These are phyloP conservation scores for Elephantulus edwardii DNA, from an alignment of 2,113 vertebrate species.

Conservation along the genomic window DNA sequence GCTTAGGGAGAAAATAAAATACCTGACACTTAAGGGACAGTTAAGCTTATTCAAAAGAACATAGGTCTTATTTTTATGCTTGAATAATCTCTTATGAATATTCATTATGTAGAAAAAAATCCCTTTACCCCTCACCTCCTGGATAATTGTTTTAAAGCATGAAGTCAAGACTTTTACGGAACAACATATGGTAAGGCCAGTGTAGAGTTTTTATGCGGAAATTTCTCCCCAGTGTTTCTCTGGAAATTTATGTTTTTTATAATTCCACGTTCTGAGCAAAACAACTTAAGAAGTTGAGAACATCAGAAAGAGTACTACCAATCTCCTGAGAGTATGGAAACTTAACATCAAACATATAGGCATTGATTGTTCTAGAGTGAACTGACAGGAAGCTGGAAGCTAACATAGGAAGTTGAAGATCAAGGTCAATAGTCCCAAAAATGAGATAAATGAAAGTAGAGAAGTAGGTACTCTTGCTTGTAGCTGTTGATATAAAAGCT, in stretches of 20 bases:
- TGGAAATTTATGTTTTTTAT: conserved; percentile 19
- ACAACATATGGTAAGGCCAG: conserved; percentile 23
- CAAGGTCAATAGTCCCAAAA: background rate
- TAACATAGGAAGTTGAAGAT: background rate
- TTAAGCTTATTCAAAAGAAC: background rate
- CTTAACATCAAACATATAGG: background rate
- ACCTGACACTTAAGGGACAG: background rate
- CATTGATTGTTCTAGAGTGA: background rate
- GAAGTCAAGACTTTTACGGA: conserved; percentile 47
- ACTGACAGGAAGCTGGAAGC: background rate
- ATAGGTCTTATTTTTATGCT: background rate
- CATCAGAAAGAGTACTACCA: background rate
- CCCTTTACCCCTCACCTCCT: background rate
- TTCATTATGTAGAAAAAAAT: conserved; percentile 11
- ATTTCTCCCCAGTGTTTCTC: conserved; percentile 6
- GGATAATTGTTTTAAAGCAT: conserved; percentile 5
- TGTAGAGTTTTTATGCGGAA: background rate
- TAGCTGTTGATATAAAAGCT: no score
- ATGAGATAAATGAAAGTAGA: background rate
- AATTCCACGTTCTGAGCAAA: background rate
- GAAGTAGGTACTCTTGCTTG: no score
- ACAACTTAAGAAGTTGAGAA: background rate
- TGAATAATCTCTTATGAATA: background rate
- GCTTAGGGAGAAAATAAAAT: conserved; percentile 15
- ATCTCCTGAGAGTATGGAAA: background rate